Evolutionary conservation across 2,113 vertebrate species (phyloP), one percentile per base, ranked within the genome.

Genomic region (Pedetes capensis): DNA sequence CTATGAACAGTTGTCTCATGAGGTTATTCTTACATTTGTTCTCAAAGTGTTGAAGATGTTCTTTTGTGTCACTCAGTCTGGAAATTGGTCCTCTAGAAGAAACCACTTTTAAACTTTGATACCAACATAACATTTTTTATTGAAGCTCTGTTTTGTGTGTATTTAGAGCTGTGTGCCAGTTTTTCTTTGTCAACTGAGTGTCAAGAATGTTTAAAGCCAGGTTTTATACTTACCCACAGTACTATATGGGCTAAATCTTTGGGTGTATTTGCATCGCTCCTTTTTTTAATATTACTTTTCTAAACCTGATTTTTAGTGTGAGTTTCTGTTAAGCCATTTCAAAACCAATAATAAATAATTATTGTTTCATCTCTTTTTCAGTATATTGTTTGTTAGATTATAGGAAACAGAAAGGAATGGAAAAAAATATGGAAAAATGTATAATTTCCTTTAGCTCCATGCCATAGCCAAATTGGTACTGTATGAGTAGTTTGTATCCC

Each of bases 291-390:
- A 72, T 72, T 23, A 37, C 3, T 51, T 96, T 74, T 6, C 34
- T 57, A 55, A 72, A 34, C 34, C 57, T 82, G 22, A 23, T 47
- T 85, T 92, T 80, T 68, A 92, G 51, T 85, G 8, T 80, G 25
- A 27, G 16, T 81, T 92, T 94, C 61, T 93, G 47, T 64, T 93
- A 85, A 89, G 34, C 51, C 18, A 57, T 63, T 90, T 96, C 34
- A 86, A 90, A 86, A 61, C 37, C 23, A 78, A 23, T 76, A 76
- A 22, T 34, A 76, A 47, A 4, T 61, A 80, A 81, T 25, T 94
- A 25, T 29, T 71, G 14, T 79, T 81, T 81, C 29, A 47, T 89
- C 42, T 44, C 42, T 79, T 81, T 89, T 85, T 89, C 32, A 32
- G 51, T 87, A n/a, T 51, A 49, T 0, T 94, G 44, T 80, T 79